Evolutionary conservation across 2,113 vertebrate genomes (phyloP).

Genomic region (Cyanoliseus patagonus): DNA sequence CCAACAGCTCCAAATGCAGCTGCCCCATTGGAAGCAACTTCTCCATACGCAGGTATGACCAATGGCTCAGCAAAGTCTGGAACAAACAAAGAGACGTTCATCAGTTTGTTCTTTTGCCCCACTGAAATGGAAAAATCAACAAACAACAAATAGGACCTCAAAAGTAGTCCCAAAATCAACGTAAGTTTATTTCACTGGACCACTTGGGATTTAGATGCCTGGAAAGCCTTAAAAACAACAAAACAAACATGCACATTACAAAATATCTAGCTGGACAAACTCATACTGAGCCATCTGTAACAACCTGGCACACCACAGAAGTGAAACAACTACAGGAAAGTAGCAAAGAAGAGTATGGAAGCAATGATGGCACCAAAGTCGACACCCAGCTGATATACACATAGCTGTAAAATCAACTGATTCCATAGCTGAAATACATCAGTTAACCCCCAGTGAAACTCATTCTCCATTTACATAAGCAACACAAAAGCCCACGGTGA

Average conservation of each 20-base stretch:
- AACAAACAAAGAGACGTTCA: slow-evolving; percentile 11
- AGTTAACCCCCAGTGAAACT: neutral
- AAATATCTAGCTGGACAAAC: neutral
- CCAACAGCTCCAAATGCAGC: slow-evolving; percentile 70
- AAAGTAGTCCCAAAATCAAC: neutral
- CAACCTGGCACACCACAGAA: neutral
- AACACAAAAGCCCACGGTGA: neutral
- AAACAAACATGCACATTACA: neutral
- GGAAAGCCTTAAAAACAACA: neutral
- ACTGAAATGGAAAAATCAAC: neutral
- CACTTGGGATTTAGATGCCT: neutral
- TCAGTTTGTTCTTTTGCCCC: neutral
- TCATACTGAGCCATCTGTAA: neutral
- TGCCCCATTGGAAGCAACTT: slow-evolving; percentile 75
- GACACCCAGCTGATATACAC: neutral
- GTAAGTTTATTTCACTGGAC: neutral
- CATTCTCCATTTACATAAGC: neutral
- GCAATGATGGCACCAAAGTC: neutral
- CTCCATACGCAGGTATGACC: slow-evolving; percentile 80
- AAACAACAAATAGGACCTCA: neutral
- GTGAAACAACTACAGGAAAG: neutral
- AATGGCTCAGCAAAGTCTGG: slow-evolving; percentile 96
- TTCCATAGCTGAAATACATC: neutral
- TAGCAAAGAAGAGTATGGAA: neutral
- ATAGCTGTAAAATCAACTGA: neutral